Percentiles rank a stretch among this genome's conserved stretches.
These are phyloP conservation scores for Sinella curviseta DNA, from an alignment of 1,140 invertebrate species.

Conservation along the genomic window DNA sequence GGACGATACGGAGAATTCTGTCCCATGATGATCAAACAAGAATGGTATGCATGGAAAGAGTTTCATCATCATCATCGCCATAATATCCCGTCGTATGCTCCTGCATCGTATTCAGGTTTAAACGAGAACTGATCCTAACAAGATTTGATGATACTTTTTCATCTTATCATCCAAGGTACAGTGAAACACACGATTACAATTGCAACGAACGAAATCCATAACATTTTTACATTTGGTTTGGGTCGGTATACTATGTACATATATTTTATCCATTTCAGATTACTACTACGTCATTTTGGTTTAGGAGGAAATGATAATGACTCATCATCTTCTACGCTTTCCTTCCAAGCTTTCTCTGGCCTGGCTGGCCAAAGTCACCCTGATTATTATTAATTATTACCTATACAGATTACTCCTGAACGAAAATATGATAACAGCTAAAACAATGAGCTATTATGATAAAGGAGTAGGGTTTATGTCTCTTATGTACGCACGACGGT, in stretches of 20 bases:
- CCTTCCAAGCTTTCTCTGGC: not conserved
- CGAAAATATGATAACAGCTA: no score
- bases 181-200: not conserved
- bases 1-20: no score
- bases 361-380: no score
- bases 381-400: no score
- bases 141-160: not conserved
- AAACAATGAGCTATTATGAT: no score
- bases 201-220: no score
- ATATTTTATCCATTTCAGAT: no score
- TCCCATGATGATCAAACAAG: not conserved
- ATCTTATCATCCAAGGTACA: not conserved
- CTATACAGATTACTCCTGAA: no score
- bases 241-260: no score
- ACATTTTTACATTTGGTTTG: no score
- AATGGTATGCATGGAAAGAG: conserved; percentile 15
- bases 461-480: no score
- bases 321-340: not conserved
- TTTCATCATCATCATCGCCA: not conserved
- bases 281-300: not conserved
- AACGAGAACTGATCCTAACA: not conserved
- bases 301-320: not conserved
- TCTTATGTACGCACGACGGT: no score
- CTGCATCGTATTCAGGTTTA: not conserved
- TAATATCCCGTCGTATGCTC: not conserved